These are phyloP conservation scores for Drosophila varians DNA, from an alignment of 1,140 invertebrate species.

Conservation along the genomic window DNA sequence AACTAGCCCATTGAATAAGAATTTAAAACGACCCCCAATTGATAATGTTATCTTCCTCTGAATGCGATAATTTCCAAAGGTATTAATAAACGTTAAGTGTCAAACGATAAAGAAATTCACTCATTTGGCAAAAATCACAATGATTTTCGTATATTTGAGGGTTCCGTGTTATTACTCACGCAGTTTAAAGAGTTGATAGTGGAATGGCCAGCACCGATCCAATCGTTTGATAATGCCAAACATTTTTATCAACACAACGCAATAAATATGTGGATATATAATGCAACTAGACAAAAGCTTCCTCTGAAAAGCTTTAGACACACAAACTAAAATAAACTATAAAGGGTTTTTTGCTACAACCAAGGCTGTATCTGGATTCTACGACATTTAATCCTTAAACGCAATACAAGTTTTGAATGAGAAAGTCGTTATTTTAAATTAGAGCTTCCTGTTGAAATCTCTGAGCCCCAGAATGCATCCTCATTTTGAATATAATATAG, in stretches of 20 bases:
- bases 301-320: no score
- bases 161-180: neutral
- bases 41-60: conserved; percentile 12
- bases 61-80: conserved; percentile 5
- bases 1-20: conserved; percentile 1
- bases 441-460: no score
- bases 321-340: no score
- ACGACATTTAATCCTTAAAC: no score
- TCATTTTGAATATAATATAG: no score
- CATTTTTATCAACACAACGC: neutral
- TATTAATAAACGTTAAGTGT: conserved; percentile 7
- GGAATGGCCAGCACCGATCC: neutral
- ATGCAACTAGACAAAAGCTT: neutral
- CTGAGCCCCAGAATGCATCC: no score
- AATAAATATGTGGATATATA: no score
- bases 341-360: no score
- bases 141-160: neutral
- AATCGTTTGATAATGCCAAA: neutral
- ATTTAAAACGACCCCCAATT: neutral
- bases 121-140: neutral
- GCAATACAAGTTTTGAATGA: no score
- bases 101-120: conserved; percentile 4
- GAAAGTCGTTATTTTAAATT: no score
- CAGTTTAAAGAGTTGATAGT: neutral
- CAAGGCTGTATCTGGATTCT: no score